Conservation (phyloP, 2,113 vertebrate species). For the Pelecanoides urinatrix region DNA sequence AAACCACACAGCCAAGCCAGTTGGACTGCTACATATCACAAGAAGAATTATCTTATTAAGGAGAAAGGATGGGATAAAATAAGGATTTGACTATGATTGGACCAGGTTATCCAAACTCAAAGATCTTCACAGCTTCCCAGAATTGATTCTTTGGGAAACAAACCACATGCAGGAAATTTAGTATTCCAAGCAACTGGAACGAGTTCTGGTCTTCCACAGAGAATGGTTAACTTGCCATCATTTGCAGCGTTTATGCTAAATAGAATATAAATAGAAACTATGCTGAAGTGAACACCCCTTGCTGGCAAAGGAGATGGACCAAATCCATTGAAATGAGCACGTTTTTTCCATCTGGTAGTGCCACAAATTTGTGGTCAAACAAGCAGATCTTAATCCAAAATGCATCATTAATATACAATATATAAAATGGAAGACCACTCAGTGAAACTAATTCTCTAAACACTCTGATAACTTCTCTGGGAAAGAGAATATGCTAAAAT, state of each 20-base stretch:
- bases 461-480: background rate
- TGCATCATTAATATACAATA: background rate
- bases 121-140: background rate
- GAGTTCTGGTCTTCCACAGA: background rate
- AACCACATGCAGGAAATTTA: background rate
- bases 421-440: background rate
- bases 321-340: background rate
- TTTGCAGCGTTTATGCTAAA: background rate
- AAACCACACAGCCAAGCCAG: background rate
- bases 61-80: background rate
- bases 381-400: background rate
- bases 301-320: background rate
- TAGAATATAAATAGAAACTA: background rate
- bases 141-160: background rate
- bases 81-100: background rate
- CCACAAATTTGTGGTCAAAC: background rate
- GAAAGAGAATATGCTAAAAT: background rate
- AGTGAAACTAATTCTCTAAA: background rate
- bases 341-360: background rate
- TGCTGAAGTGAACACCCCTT: background rate
- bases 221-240: background rate
- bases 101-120: background rate
- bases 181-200: background rate
- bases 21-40: background rate
- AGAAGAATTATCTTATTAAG: background rate